A percentile compares a stretch with the other conserved stretches of the same genome.
Conservation (phyloP, 2,113 vertebrate genomes). For the Apodemus speciosus region DNA sequence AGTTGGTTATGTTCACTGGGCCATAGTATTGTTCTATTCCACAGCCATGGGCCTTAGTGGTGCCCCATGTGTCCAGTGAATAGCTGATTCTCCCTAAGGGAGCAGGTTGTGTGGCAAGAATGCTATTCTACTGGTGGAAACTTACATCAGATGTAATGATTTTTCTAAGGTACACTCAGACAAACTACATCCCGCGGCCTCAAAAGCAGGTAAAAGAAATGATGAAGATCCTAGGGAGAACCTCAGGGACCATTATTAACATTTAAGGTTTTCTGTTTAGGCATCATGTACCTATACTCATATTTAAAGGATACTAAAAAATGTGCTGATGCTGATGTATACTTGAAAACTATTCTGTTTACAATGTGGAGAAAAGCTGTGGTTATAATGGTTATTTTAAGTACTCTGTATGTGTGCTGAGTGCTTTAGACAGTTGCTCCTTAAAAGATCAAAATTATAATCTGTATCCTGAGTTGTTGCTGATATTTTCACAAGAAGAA, state of each 20-base stretch:
- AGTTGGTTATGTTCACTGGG: neutral
- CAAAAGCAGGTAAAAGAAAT: neutral
- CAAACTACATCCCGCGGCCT: neutral
- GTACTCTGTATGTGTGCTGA: neutral
- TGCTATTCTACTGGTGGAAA: neutral
- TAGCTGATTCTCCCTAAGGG: too few species aligned
- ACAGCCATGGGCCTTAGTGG: neutral
- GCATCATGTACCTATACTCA: neutral
- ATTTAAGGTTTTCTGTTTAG: neutral
- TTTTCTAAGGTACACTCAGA: neutral
- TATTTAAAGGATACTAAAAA: neutral
- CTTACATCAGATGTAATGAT: too few species aligned
- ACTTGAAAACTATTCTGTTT: neutral
- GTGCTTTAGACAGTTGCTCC: neutral
- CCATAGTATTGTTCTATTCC: neutral
- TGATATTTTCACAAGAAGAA: neutral
- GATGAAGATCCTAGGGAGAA: neutral
- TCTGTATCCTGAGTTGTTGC: neutral
- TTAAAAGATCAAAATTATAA: neutral
- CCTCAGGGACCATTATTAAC: neutral
- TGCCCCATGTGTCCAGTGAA: neutral
- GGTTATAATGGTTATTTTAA: too few species aligned
- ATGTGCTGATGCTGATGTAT: neutral
- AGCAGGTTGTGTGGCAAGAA: neutral
- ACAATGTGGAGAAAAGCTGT: neutral